Conservation (phyloP, 2,797 vertebrate genomes). For the Sardinella longiceps region DNA sequence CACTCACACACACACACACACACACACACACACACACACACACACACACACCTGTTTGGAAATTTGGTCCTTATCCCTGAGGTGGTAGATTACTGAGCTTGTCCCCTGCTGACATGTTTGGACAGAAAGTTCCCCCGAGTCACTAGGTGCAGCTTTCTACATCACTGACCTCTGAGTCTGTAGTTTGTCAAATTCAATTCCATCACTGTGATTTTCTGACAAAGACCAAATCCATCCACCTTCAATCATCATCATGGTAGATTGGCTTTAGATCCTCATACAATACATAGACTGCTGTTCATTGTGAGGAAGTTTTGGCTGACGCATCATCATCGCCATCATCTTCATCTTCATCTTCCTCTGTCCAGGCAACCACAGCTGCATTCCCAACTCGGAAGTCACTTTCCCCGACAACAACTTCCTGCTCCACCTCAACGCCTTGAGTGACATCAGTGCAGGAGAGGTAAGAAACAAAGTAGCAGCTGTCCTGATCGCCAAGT, state of each 20-base stretch:
- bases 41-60: not conserved
- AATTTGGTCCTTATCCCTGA: not conserved
- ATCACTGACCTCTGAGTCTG: not conserved
- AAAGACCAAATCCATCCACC: not conserved
- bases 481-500: slow-evolving; percentile 17
- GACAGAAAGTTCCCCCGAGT: not conserved
- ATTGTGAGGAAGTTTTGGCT: not conserved
- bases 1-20: no score
- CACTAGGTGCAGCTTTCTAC: not conserved
- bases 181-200: slow-evolving; percentile 7
- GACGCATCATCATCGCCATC: no score
- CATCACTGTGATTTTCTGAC: not conserved
- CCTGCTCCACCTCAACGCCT: slow-evolving; percentile 88
- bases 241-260: not conserved
- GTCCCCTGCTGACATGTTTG: not conserved
- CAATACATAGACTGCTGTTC: not conserved
- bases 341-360: not conserved
- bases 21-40: not conserved
- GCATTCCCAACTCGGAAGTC: slow-evolving; percentile 92
- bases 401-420: slow-evolving; percentile 96
- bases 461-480: slow-evolving; percentile 81
- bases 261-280: not conserved
- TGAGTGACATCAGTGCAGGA: slow-evolving; percentile 88
- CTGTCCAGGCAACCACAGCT: slow-evolving; percentile 94
- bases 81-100: not conserved